Evolutionary conservation across 2,797 vertebrate genomes (phyloP), one percentile per base, ranked within the genome.

Genomic region (Leptoclinus maculatus): DNA sequence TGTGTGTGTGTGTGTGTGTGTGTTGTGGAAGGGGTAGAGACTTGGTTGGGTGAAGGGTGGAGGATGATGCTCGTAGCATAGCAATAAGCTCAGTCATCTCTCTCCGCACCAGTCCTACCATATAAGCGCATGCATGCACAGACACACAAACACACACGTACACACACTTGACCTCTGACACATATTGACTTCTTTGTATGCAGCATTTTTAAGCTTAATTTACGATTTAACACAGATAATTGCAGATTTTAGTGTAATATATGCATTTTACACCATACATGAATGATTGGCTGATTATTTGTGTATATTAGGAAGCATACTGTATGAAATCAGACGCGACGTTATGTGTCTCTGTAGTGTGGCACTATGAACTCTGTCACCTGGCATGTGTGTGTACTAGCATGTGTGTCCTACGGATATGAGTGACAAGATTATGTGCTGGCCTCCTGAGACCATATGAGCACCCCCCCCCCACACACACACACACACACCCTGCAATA

Each of bases 401-500:
- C 87, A 91, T 89, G 86, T 90, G 86, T 86, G 80, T 79, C 65
- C 82, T 80, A 72, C 83, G 88, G 92, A 92, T 90, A 90, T 91
- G 87, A 92, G 74, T 76, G 66, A 84, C 87, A 81, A 86, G 93
- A 92, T 93, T 93, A 93, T 91, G 84, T 78, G 81, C 64, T 62
- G 47, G 77, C 89, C 89, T 36, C 89, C 91, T 91, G 91, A 85
- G 89, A 87, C 87, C 91, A 91, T 89, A 87, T 91, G 89, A 93
- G 72, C 86, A 70, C 39, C 47, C 41, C 38, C 2, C 12, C 29
- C 29, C 29, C 29, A n/a, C n/a, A n/a, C n/a, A n/a, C n/a, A n/a
- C 27, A 29, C 27, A 29, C 6, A 7, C 32, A 34, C 32, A 34
- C 32, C 5, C 32, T 34, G 32, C 7, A 34, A 7, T 34, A 27